Evolutionary conservation across 2,888 invertebrate genomes (phyloP), one percentile per base, ranked within the genome.

Genomic region (Vanessa cardui): DNA sequence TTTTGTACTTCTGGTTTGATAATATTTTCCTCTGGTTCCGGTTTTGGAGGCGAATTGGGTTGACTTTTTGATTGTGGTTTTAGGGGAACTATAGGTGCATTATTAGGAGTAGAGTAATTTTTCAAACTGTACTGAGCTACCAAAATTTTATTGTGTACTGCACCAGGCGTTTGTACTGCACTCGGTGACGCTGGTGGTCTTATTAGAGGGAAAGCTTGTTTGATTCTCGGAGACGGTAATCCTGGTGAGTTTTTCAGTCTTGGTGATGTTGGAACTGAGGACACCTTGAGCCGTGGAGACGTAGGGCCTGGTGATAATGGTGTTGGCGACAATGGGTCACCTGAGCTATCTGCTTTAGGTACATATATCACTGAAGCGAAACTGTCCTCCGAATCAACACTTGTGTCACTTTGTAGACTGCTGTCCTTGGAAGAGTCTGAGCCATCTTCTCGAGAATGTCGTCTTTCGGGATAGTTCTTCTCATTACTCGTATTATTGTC

Each of bases 331-430:
- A 94, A 86, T 1, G 93, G 90, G 77, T 93, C 93, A 76, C 87
- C 84, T 18, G 92, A 88, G 52, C 94, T 94, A 77, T 96, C 96
- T 61, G 96, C 95, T 88, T 97, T 97, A 66, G 98, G 97, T 78
- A 98, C 96, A 83, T 96, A 98, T 80, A 98, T 98, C 58, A 98
- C 98, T 72, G 98, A 98, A 68, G 98, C 97, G 81, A 98, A 97
- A 85, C 97, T 98, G 81, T 98, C 98, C 85, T 98, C 98, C 1
- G 97, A 97, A 85, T 98, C 98, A 46, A 98, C 97, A 88, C 98
- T 98, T 1, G 98, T 98, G 82, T 98, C 98, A 84, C 98, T 98
- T 87, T 98, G 98, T 69, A 98, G 93, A 83, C 98, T 98, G 83
- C 97, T 96, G 78, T 97, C 97, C 87, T 97, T 97, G 2, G 97